Conservation (phyloP, 2,113 vertebrate genomes). For the Bambusicola thoracicus region DNA sequence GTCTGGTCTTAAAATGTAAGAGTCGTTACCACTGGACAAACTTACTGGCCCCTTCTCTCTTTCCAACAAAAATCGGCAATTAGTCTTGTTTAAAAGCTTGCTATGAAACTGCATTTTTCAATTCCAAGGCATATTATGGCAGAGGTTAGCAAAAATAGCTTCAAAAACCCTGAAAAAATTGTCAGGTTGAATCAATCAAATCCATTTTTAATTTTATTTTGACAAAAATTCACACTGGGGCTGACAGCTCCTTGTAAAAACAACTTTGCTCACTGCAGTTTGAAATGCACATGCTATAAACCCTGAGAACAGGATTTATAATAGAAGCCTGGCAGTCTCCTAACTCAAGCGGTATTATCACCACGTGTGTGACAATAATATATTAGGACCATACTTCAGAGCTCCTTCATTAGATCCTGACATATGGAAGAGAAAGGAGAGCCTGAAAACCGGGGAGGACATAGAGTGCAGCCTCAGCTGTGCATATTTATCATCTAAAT, state of each 20-base stretch:
- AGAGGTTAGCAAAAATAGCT: constrained; percentile 63
- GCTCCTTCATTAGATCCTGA: constrained; percentile 60
- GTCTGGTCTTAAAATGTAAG: constrained; percentile 28
- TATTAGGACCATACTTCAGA: constrained; percentile 57
- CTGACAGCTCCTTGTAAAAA: constrained; percentile 65
- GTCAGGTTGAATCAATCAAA: constrained; percentile 72
- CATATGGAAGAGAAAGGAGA: constrained; percentile 55
- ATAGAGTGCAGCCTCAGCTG: constrained; percentile 62
- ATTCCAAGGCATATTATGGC: constrained; percentile 64
- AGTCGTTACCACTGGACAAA: background rate
- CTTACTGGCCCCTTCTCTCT: background rate
- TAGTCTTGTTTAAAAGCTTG: constrained; percentile 39
- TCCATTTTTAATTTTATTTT: constrained; percentile 71
- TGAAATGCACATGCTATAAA: constrained; percentile 16
- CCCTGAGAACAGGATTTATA: constrained; percentile 27
- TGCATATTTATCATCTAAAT: constrained; percentile 61
- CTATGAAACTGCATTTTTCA: constrained; percentile 46
- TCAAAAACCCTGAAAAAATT: constrained; percentile 60
- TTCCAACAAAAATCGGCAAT: constrained; percentile 30
- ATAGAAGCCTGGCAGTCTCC: constrained; percentile 3
- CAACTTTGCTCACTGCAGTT: constrained; percentile 53
- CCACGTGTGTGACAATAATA: constrained; percentile 58
- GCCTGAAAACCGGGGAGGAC: constrained; percentile 32
- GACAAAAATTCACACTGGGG: constrained; percentile 55
- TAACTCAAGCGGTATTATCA: background rate